These are phyloP conservation scores for Eulemur coronatus DNA, from an alignment of 2,797 vertebrate genomes.

Conservation along the genomic window DNA sequence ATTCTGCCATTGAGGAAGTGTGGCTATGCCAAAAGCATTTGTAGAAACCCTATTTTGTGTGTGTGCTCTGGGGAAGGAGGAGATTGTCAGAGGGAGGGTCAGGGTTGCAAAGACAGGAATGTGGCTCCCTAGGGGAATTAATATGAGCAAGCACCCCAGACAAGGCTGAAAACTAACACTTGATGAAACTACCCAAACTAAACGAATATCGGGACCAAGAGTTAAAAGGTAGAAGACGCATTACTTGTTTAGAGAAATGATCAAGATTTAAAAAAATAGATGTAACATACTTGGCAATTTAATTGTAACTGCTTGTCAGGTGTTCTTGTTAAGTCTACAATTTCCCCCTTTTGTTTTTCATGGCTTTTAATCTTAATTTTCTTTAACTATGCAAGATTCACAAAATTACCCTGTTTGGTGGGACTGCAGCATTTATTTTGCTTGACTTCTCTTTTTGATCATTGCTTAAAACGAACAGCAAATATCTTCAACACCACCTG, in stretches of 20 bases:
- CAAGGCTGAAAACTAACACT: background rate
- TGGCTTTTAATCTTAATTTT: conserved; percentile 66
- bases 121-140: background rate
- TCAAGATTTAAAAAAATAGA: background rate
- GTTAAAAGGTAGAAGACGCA: background rate
- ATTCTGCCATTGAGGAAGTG: conserved; percentile 65
- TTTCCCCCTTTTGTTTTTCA: background rate
- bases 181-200: background rate
- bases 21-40: conserved; percentile 54
- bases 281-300: conserved; percentile 64
- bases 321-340: conserved; percentile 55
- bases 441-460: conserved; percentile 57
- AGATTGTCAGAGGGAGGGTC: background rate
- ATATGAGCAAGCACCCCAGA: background rate
- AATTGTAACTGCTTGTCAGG: conserved; percentile 72
- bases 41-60: conserved; percentile 62
- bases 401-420: conserved; percentile 57
- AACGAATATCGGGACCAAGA: background rate
- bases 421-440: conserved; percentile 49
- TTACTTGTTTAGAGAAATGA: background rate
- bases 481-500: conserved; percentile 6
- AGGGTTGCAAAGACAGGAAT: background rate
- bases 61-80: background rate
- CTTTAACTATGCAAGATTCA: conserved; percentile 68
- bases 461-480: conserved; percentile 59